These are phyloP conservation scores for Stramonita haemastoma DNA, from an alignment of 2,888 invertebrate species.

Conservation along the genomic window DNA sequence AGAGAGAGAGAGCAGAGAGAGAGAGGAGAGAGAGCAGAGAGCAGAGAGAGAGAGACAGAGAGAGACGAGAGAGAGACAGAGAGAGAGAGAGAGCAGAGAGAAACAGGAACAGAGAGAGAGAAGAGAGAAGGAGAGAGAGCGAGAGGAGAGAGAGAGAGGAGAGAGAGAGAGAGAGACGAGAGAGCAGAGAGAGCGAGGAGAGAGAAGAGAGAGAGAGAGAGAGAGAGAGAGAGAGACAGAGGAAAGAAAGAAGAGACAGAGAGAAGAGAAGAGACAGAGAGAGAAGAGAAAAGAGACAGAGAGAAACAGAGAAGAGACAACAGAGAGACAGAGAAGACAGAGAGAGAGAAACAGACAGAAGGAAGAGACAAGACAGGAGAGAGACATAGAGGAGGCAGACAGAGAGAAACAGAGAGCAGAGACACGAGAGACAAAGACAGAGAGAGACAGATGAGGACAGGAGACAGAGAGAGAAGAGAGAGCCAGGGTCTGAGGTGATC, in stretches of 20 bases:
- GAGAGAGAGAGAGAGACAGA: background rate
- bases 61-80: background rate
- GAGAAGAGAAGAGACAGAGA: background rate
- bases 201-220: background rate
- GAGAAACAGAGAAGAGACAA: background rate
- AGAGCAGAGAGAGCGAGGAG: background rate
- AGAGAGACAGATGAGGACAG: background rate
- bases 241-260: background rate
- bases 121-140: background rate
- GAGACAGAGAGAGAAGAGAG: background rate
- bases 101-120: too few species aligned
- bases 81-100: too few species aligned
- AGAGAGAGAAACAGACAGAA: background rate
- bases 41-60: background rate
- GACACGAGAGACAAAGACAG: too few species aligned
- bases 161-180: background rate
- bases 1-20: background rate
- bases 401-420: too few species aligned
- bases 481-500: constrained; percentile 26
- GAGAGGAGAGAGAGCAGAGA: background rate
- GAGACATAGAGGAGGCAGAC: background rate
- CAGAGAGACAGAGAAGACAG: background rate
- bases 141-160: background rate
- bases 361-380: background rate
- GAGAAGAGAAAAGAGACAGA: background rate